phyloP scores from a whole-genome alignment of 1,140 invertebrate genomes.

The Heliothis subflexa region DNA sequence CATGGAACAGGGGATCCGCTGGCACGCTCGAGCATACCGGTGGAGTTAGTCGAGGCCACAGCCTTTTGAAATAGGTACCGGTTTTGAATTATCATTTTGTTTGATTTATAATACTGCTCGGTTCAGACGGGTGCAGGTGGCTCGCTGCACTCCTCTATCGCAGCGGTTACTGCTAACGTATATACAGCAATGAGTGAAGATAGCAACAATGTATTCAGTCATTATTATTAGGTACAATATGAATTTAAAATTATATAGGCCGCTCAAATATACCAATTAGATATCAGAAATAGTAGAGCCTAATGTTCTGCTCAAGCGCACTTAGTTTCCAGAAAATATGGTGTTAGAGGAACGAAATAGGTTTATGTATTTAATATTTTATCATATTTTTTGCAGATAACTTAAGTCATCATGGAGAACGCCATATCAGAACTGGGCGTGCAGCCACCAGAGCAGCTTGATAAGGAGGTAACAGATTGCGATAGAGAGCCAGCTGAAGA shows the following conservation, averaged over 20 bases:
- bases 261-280: too few species aligned
- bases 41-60: slow-evolving; percentile 78
- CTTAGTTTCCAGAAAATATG: too few species aligned
- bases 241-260: too few species aligned
- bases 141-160: slow-evolving; percentile 56
- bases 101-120: slow-evolving; percentile 77
- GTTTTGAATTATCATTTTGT: slow-evolving; percentile 84
- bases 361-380: neutral
- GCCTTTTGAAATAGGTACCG: slow-evolving; percentile 84
- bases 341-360: too few species aligned
- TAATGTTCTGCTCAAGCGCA: too few species aligned
- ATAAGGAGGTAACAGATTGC: slow-evolving; percentile 50
- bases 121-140: slow-evolving; percentile 60
- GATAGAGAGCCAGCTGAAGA: slow-evolving; percentile 55
- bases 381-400: slow-evolving; percentile 48
- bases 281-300: too few species aligned
- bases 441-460: slow-evolving; percentile 16
- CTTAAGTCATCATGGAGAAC: slow-evolving; percentile 55
- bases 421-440: slow-evolving; percentile 30
- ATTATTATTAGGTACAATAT: neutral
- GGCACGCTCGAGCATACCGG: slow-evolving; percentile 67
- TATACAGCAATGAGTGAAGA: slow-evolving; percentile 22
- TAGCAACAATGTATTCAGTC: slow-evolving; percentile 8
- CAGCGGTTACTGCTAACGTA: slow-evolving; percentile 28
- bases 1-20: slow-evolving; percentile 77